These are phyloP conservation scores for Hepsetus odoe DNA, from an alignment of 2,113 vertebrate genomes.

Conservation along the genomic window DNA sequence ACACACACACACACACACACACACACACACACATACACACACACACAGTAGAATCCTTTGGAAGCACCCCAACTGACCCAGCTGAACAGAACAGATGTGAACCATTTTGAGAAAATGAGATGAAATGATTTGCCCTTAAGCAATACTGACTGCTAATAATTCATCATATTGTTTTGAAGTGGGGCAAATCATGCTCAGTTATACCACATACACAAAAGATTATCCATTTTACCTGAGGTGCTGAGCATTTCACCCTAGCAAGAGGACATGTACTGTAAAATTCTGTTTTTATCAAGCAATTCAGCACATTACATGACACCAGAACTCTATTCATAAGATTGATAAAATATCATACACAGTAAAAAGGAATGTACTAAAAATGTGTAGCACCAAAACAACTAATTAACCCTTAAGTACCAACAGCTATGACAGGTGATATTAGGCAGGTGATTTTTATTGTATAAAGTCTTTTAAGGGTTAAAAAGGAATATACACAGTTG, in stretches of 20 bases:
- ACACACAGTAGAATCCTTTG: not conserved
- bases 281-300: not conserved
- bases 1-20: not conserved
- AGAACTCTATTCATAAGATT: too few species aligned
- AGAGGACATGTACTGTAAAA: not conserved
- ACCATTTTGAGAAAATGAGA: slow-evolving; percentile 9
- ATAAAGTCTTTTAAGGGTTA: too few species aligned
- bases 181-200: slow-evolving; percentile 1
- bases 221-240: not conserved
- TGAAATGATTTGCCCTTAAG: slow-evolving; percentile 21
- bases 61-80: not conserved
- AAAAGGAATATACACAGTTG: too few species aligned
- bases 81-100: slow-evolving; percentile 40
- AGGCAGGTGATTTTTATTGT: too few species aligned
- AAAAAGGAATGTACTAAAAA: not conserved
- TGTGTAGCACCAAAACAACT: too few species aligned
- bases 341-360: too few species aligned
- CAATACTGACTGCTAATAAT: not conserved
- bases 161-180: not conserved
- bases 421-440: too few species aligned
- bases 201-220: not conserved
- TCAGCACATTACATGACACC: not conserved
- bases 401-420: too few species aligned
- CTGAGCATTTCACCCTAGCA: not conserved
- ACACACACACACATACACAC: too few species aligned